These are phyloP conservation scores for Hyposmocoma kahamanoa DNA, from an alignment of 1,140 invertebrate genomes.

Conservation along the genomic window DNA sequence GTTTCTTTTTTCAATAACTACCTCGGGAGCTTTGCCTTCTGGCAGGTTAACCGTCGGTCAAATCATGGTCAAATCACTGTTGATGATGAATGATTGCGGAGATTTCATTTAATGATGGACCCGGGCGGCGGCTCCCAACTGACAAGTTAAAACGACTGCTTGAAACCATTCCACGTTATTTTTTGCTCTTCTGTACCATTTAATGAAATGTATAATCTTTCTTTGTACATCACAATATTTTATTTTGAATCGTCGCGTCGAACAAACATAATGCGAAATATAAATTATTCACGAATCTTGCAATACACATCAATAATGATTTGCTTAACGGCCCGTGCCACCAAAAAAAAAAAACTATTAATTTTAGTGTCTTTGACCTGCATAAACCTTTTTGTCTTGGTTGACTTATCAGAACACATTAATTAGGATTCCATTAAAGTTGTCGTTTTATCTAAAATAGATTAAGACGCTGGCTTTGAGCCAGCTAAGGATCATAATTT, in stretches of 20 bases:
- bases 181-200: slow-evolving; percentile 20
- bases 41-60: slow-evolving; percentile 49
- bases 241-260: slow-evolving; percentile 6
- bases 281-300: not conserved
- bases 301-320: not conserved
- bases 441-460: not conserved
- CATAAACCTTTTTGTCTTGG: not conserved
- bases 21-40: slow-evolving; percentile 33
- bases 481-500: not conserved
- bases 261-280: not conserved
- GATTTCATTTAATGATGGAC: slow-evolving; percentile 61
- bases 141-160: slow-evolving; percentile 34
- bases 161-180: slow-evolving; percentile 24
- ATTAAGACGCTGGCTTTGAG: not conserved
- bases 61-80: slow-evolving; percentile 56
- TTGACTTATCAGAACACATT: not conserved
- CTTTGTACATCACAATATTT: slow-evolving; percentile 15
- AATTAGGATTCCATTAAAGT: not conserved
- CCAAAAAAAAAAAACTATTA: no score
- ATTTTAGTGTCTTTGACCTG: not conserved
- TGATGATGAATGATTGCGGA: slow-evolving; percentile 70
- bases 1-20: slow-evolving; percentile 29
- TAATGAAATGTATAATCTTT: slow-evolving; percentile 46
- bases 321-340: not conserved
- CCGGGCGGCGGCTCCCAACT: slow-evolving; percentile 34